These are phyloP conservation scores for Hystrix cristata DNA, from an alignment of 2,113 vertebrate genomes.

Conservation along the genomic window DNA sequence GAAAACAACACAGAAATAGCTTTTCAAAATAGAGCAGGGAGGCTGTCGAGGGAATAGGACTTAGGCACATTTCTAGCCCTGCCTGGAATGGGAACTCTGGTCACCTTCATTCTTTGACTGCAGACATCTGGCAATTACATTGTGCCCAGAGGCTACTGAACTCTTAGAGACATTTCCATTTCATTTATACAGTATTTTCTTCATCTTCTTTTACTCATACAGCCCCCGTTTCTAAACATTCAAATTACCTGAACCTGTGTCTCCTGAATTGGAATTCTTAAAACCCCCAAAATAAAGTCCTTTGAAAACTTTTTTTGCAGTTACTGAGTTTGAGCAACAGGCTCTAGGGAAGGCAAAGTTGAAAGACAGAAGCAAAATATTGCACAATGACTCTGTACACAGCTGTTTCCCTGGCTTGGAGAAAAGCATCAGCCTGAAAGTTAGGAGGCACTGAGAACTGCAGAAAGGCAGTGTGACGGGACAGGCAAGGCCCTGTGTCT, in stretches of 20 bases:
- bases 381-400: neutral
- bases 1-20: neutral
- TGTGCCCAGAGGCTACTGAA: neutral
- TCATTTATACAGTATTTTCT: neutral
- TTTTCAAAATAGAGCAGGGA: neutral
- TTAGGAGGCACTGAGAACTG: neutral
- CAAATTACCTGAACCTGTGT: neutral
- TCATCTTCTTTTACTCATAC: neutral
- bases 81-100: neutral
- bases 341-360: neutral
- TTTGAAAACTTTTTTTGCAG: neutral
- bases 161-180: neutral
- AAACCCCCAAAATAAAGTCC: neutral
- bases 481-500: neutral
- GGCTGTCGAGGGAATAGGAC: neutral
- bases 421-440: neutral
- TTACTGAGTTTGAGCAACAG: neutral
- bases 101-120: neutral
- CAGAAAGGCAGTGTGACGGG: neutral
- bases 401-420: neutral
- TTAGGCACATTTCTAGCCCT: neutral
- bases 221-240: fast-evolving
- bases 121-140: neutral
- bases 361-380: neutral
- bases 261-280: neutral